A percentile compares a stretch with the other conserved stretches of the same genome.
These are phyloP conservation scores for Xenops minutus DNA, from an alignment of 2,797 vertebrate species.

Conservation along the genomic window DNA sequence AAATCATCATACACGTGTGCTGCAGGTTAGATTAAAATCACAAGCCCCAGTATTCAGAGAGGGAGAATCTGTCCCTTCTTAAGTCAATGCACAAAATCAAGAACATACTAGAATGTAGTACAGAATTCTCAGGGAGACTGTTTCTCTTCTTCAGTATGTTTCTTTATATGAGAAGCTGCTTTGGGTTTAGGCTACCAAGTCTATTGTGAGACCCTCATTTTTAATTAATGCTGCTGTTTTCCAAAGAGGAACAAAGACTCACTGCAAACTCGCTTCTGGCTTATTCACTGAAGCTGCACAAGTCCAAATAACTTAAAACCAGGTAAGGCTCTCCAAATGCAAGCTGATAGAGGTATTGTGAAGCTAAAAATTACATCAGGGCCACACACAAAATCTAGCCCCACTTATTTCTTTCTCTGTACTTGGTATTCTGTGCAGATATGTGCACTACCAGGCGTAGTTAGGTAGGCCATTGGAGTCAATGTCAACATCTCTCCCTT, in stretches of 20 bases:
- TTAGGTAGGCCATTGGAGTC: background rate
- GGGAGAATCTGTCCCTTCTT: background rate
- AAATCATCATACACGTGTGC: background rate
- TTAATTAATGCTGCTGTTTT: background rate
- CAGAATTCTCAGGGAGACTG: background rate
- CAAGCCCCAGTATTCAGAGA: background rate
- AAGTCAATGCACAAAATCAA: background rate
- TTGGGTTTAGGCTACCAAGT: background rate
- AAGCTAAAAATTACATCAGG: background rate
- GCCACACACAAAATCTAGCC: background rate
- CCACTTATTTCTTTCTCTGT: background rate
- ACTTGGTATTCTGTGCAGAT: background rate
- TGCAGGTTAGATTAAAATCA: background rate
- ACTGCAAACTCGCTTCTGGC: background rate
- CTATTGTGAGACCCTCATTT: too few species aligned
- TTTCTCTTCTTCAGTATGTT: background rate
- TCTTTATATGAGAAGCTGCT: background rate
- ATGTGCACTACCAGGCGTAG: background rate
- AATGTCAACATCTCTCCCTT: background rate
- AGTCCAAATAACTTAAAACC: background rate
- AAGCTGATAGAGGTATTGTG: background rate
- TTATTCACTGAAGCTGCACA: background rate
- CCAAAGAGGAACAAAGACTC: background rate
- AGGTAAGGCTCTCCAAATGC: background rate
- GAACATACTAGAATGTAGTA: background rate